Conservation (phyloP, 2,797 vertebrate species). For the Enteromius radiatus region DNA sequence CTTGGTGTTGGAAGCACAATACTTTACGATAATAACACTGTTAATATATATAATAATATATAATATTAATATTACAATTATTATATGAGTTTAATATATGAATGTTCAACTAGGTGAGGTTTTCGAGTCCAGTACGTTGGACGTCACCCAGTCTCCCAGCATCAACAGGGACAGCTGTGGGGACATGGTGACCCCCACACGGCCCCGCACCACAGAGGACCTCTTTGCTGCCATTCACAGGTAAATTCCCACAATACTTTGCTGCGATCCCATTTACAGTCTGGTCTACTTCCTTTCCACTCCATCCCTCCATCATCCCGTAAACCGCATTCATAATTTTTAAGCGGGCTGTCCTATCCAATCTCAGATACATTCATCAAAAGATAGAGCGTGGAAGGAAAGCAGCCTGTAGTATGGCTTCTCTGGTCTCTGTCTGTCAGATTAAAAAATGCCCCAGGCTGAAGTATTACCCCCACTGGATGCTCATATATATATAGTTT, state of each 20-base stretch:
- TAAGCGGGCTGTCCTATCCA: conserved; percentile 61
- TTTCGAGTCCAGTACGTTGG: conserved; percentile 76
- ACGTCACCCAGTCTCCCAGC: conserved; percentile 70
- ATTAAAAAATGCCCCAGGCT: not conserved
- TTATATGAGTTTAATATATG: conserved; percentile 25
- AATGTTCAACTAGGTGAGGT: conserved; percentile 78
- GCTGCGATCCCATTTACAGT: not conserved
- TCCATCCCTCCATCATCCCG: conserved; percentile 1
- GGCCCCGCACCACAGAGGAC: conserved; percentile 94
- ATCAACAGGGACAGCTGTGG: conserved; percentile 72
- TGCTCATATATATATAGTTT: conserved; percentile 42
- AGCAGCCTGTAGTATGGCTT: conserved; percentile 18
- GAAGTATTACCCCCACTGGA: conserved; percentile 29
- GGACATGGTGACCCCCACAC: conserved; percentile 84
- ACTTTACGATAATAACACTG: not conserved
- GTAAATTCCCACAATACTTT: conserved; percentile 73
- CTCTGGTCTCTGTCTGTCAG: conserved; percentile 43
- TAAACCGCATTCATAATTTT: conserved; percentile 67
- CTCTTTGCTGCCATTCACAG: conserved; percentile 98
- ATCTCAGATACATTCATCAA: conserved; percentile 63
- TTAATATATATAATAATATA: too few relatives aligned
- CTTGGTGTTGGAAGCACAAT: not conserved
- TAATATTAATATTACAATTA: not conserved
- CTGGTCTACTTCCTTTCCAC: conserved; percentile 34
- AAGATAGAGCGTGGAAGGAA: conserved; percentile 52